phyloP scores from a whole-genome alignment of 2,888 invertebrate genomes.

The Antitype chi region DNA sequence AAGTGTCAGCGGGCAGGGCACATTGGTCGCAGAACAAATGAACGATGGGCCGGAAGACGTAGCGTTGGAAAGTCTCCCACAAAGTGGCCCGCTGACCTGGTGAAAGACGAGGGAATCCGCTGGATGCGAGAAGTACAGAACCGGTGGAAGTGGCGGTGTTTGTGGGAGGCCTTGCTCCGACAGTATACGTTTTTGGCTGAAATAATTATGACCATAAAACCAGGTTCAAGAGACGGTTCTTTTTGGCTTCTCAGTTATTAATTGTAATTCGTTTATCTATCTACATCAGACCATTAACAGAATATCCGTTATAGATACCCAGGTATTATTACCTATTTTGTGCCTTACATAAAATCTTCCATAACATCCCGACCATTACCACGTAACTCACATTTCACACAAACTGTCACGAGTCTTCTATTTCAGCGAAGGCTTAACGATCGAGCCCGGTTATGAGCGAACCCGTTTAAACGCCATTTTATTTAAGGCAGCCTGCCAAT shows the following conservation, averaged over 20 bases:
- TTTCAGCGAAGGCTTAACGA: constrained; percentile 71
- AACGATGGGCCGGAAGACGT: too few species aligned
- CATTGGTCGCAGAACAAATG: too few species aligned
- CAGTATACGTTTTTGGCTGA: too few species aligned
- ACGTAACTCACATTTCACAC: constrained; percentile 53
- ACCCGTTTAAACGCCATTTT: constrained; percentile 76
- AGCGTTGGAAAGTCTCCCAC: too few species aligned
- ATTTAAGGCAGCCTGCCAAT: constrained; percentile 83
- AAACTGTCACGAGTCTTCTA: constrained; percentile 54
- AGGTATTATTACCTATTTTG: neutral
- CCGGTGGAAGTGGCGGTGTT: too few species aligned
- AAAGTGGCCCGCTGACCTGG: too few species aligned
- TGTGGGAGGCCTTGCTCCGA: too few species aligned
- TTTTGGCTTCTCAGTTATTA: neutral
- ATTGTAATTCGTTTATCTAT: neutral
- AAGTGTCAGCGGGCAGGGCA: too few species aligned
- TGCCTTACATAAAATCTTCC: neutral
- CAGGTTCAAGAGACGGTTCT: neutral
- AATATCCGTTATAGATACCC: too few species aligned
- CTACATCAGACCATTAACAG: neutral
- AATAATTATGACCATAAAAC: too few species aligned
- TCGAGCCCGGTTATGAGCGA: constrained; percentile 72
- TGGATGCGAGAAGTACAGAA: too few species aligned
- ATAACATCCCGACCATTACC: constrained; percentile 28
- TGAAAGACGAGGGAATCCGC: too few species aligned